Base-by-base conservation (phyloP, 2,888 invertebrate genomes). In the Leptinotarsa juncta region DNA sequence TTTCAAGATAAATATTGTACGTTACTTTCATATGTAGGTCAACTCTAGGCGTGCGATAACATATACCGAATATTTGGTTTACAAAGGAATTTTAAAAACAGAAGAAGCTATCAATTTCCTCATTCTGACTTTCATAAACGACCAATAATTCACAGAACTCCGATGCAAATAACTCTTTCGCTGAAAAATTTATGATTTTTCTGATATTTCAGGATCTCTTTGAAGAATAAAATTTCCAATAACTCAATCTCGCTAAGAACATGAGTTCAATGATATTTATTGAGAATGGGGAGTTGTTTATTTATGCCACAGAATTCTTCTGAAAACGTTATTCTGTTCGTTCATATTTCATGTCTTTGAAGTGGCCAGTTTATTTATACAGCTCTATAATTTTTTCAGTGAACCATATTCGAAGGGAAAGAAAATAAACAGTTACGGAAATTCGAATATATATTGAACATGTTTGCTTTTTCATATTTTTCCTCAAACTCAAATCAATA, bases 321-420 rank as follows among this genome's bases (percentile, higher is more conserved):
- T 53, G n/a, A 55, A 26, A n/a, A 55, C 18, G 53, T 67, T 51
- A 26, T 68, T 55, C 3, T 12, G 20, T 32, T 32, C 48, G 51
- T 32, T 48, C 69, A 49, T 62, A 62, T 62, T 32, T 62, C 42
- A 55, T 55, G 57, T 69, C 69, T 69, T 69, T 69, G 69, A 57
- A 69, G 57, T 57, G 48, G 16, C 51, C 69, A 16, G 53, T 69
- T 69, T 69, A 69, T 69, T 69, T 69, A 69, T 23, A 49, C 32
- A 42, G 14, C 23, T 32, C 48, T 18, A 49, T 57, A 42, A n/a
- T 49, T 69, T 49, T 18, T 57, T 55, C 57, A 68, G 55, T 12
- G 32, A 12, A 55, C n/a, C 3, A 68, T 55, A 32, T 42, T 48
- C 18, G 48, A 42, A 69, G 42, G 48, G 57, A 57, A 69, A 69